Evolutionary conservation across 1,140 invertebrate genomes (phyloP).

Genomic region (Drosophila equinoxialis): DNA sequence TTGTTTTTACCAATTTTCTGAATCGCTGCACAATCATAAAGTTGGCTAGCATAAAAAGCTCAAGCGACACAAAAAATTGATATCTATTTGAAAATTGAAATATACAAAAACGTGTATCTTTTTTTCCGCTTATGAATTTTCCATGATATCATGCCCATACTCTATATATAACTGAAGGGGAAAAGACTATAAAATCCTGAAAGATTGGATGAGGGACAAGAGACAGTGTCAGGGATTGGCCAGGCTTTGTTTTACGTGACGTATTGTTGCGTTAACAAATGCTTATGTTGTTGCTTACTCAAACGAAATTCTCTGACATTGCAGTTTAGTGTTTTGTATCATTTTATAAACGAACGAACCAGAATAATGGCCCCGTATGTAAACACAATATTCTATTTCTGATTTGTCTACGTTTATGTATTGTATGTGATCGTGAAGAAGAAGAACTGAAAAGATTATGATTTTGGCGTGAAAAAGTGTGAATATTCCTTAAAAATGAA

Average conservation of each 20-base stretch:
- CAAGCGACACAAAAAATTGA: constrained; percentile 22
- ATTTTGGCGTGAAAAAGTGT: not conserved
- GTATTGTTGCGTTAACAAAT: not conserved
- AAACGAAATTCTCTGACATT: not conserved
- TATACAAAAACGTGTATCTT: constrained; percentile 48
- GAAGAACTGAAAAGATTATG: not conserved
- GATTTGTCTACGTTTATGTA: too few species aligned
- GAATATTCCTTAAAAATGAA: not conserved
- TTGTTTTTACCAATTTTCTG: constrained; percentile 43
- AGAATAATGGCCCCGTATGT: too few species aligned
- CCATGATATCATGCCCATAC: not conserved
- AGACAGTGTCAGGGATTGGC: not conserved
- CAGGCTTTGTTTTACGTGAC: not conserved
- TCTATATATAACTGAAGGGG: constrained; percentile 20
- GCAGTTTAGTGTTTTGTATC: too few species aligned
- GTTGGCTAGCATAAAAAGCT: constrained; percentile 11
- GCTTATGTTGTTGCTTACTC: not conserved
- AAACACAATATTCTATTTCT: too few species aligned
- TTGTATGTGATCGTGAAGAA: too few species aligned
- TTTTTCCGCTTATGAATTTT: constrained; percentile 32
- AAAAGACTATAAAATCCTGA: constrained; percentile 15
- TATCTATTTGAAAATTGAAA: constrained; percentile 70
- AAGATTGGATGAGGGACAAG: too few species aligned
- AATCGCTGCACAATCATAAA: constrained; percentile 37
- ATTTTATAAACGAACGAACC: too few species aligned